Evolutionary conservation across 2,888 invertebrate genomes (phyloP), one percentile per base, ranked within the genome.

Genomic region (Heliconius ismenius): DNA sequence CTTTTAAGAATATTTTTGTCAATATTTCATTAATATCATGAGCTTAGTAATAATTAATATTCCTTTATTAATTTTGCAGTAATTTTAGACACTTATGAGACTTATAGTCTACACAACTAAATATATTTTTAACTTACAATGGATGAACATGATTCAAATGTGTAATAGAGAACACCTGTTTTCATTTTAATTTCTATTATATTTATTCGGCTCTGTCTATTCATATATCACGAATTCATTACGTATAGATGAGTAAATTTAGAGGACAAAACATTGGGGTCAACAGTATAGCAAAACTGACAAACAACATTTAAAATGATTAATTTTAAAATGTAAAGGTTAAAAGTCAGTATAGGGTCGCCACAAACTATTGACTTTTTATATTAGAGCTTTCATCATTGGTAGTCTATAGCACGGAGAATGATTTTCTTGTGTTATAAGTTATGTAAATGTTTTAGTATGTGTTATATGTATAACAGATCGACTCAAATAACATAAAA

Each of bases 191-290:
- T 72, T 62, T 24, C 72, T 73, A 62, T 73, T 39, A 11, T 73
- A 11, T 58, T 62, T 36, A 72, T 70, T 72, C 54, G 62, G 32
- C 32, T 74, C 18, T 75, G 77, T 69, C 79, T 81, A 83, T 76
- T 54, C 83, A 82, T 82, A 83, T 32, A 32, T 32, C 32, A 32
- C 7, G 32, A 7, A 0, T 32, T 1, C 32, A 0, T 32, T 32
- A 32, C 7, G 32, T n/a, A 36, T n/a, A 36, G 10, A 9, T 32
- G 21, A 11, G n/a, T 36, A 21, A 32, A 64, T 13, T 10, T 21
- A 36, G 6, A 32, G 64, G 28, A 36, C 36, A 36, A 36, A 11
- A 11, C 36, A 64, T 32, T 32, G 64, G 32, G 9, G 64, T 64
- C 21, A 32, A 15, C 36, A 21, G 32, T 64, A 36, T 64, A 4